These are phyloP conservation scores for Synchiropus splendidus DNA, from an alignment of 2,113 vertebrate genomes.

Conservation along the genomic window DNA sequence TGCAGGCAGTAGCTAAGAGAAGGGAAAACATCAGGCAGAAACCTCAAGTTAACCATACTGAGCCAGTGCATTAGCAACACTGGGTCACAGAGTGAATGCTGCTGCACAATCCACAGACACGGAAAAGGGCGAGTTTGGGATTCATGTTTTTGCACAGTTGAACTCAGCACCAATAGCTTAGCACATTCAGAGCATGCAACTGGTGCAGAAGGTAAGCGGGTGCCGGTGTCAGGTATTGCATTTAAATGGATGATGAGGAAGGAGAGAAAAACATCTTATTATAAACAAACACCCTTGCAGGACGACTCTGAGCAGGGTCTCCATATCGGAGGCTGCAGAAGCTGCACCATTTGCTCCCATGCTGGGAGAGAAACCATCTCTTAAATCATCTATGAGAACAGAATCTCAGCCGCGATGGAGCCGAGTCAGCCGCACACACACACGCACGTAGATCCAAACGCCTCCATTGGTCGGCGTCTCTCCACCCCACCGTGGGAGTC, in stretches of 20 bases:
- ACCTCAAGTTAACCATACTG: too few species aligned
- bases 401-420: constrained; percentile 44
- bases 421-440: constrained; percentile 49
- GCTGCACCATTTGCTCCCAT: constrained; percentile 52
- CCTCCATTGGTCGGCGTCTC: constrained; percentile 65
- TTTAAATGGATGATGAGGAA: constrained; percentile 10
- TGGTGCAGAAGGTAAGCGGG: too few species aligned
- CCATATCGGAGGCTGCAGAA: constrained; percentile 21
- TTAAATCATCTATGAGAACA: constrained; percentile 50
- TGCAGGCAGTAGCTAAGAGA: too few species aligned
- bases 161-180: constrained; percentile 1
- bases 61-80: too few species aligned
- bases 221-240: too few species aligned
- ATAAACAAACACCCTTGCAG: too few species aligned
- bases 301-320: constrained; percentile 28
- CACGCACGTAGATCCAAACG: constrained; percentile 36
- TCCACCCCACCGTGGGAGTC: constrained; percentile 61
- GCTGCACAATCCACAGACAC: too few species aligned
- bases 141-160: neutral
- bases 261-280: constrained; percentile 23
- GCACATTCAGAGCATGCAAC: too few species aligned
- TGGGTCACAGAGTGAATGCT: too few species aligned
- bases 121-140: too few species aligned
- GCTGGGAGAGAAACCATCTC: constrained; percentile 37
- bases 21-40: too few species aligned